Evolutionary conservation across 2,797 vertebrate genomes (phyloP).

Genomic region (Hypotaenidia okinawae): DNA sequence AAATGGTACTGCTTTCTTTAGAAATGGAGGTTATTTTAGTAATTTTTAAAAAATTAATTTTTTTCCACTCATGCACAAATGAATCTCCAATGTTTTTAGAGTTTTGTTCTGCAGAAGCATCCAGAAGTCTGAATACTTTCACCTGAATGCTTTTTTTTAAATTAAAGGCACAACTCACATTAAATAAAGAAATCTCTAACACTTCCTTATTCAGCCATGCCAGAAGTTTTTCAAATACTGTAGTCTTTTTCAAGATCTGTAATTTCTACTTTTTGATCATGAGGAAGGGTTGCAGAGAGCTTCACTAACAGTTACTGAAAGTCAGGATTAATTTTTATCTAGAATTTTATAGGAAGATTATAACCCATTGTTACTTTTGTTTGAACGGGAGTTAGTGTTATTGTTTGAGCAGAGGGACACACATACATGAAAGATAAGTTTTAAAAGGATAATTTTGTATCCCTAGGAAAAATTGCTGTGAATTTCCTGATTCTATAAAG

Average conservation of each 20-base stretch:
- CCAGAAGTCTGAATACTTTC: background rate
- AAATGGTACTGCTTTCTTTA: slow-evolving; percentile 1
- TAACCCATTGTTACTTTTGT: background rate
- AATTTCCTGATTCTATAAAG: background rate
- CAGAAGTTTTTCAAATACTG: background rate
- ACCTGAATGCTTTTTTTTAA: background rate
- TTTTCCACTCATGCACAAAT: background rate
- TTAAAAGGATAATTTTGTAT: background rate
- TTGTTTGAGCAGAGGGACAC: background rate
- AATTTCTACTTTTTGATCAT: background rate
- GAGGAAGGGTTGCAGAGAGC: background rate
- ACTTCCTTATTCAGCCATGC: background rate
- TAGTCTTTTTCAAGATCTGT: background rate
- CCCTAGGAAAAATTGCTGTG: background rate
- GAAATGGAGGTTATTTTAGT: background rate
- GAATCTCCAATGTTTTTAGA: background rate
- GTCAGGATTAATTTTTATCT: background rate
- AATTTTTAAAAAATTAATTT: background rate
- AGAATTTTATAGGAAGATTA: background rate
- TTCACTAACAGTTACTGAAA: background rate
- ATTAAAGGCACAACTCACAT: background rate
- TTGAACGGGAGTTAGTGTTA: background rate
- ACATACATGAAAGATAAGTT: background rate
- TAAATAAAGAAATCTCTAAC: background rate
- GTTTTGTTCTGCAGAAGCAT: background rate